These are phyloP conservation scores for Caranx ignobilis DNA, from an alignment of 2,113 vertebrate species.

Conservation along the genomic window DNA sequence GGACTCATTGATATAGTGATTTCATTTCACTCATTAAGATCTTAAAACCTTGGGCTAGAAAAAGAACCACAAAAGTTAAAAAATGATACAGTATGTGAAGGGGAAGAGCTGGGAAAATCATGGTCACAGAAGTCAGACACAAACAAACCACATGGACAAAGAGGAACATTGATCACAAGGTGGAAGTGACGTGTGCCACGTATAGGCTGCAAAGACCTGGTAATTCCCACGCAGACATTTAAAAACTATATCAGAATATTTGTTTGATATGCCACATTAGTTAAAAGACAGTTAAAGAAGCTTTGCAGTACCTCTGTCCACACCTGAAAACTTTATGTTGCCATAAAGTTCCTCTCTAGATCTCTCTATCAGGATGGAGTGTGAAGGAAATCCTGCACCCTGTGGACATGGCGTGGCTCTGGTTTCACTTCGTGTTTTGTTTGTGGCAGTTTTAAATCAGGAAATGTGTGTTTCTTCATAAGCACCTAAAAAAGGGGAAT, in stretches of 20 bases:
- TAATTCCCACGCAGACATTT: not conserved
- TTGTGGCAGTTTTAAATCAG: conserved; percentile 66
- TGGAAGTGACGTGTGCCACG: not conserved
- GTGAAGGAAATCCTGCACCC: conserved; percentile 66
- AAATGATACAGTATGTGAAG: not conserved
- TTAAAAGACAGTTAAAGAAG: not conserved
- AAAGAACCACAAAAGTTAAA: not conserved
- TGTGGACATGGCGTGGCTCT: conserved; percentile 26
- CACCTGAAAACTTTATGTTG: conserved; percentile 12
- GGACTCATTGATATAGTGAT: not conserved
- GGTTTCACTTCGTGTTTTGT: conserved; percentile 78
- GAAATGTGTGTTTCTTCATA: conserved; percentile 69
- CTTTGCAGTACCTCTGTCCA: not conserved
- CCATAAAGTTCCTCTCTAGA: conserved; percentile 25
- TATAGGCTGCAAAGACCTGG: not conserved
- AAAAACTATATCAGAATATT: not conserved
- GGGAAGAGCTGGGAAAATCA: not conserved
- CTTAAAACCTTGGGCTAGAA: not conserved
- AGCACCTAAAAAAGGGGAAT: conserved; percentile 26
- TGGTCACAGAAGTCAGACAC: not conserved
- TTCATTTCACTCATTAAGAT: not conserved
- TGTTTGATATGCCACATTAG: not conserved
- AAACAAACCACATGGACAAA: conserved; percentile 19
- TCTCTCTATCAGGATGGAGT: conserved; percentile 45
- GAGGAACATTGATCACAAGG: conserved; percentile 43